Conservation (phyloP, 2,888 invertebrate genomes). For the Plebejus melissa region DNA sequence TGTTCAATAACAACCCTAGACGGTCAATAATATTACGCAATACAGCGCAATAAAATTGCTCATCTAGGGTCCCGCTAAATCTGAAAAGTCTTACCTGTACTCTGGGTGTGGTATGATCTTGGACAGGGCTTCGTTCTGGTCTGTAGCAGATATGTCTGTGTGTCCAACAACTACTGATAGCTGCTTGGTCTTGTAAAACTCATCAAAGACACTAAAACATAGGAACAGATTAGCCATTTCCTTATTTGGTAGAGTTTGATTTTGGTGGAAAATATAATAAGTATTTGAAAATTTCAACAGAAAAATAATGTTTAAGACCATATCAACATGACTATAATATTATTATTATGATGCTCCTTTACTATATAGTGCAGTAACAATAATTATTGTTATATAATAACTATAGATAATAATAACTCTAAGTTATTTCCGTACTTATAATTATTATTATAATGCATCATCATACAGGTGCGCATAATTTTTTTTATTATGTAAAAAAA, state of each 20-base stretch:
- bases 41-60: too few species aligned
- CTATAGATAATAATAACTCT: neutral
- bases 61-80: neutral
- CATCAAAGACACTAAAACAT: slow-evolving; percentile 79
- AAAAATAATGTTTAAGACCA: too few species aligned
- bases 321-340: too few species aligned
- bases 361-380: neutral
- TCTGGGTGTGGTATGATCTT: slow-evolving; percentile 85
- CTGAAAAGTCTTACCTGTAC: slow-evolving; percentile 71
- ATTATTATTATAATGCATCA: neutral
- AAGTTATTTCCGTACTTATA: neutral
- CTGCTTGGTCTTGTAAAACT: slow-evolving; percentile 81
- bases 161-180: slow-evolving; percentile 85
- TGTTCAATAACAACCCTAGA: too few species aligned
- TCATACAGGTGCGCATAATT: neutral
- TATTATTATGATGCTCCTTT: too few species aligned
- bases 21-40: too few species aligned
- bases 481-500: neutral
- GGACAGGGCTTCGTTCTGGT: slow-evolving; percentile 65
- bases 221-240: neutral
- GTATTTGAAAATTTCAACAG: too few species aligned
- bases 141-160: slow-evolving; percentile 82
- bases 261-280: too few species aligned
- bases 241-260: neutral
- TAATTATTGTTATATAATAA: neutral